These are phyloP conservation scores for Coracopsis vasa DNA, from an alignment of 2,113 vertebrate species.

Conservation along the genomic window DNA sequence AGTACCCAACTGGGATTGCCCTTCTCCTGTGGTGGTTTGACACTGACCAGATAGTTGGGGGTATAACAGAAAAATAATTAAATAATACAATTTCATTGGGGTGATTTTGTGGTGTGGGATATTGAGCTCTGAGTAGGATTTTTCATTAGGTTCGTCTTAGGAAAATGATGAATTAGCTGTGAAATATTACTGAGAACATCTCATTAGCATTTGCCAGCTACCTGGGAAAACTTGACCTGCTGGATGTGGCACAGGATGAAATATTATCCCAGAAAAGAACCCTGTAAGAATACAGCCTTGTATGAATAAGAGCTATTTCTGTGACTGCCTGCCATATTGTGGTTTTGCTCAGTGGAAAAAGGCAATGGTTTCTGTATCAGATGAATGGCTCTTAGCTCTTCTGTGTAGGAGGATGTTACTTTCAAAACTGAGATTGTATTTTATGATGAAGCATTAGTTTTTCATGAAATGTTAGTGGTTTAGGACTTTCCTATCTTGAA, in stretches of 20 bases:
- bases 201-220: not conserved
- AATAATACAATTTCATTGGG: rapidly evolving
- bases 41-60: not conserved
- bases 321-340: not conserved
- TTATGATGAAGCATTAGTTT: not conserved
- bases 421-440: not conserved
- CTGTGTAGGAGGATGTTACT: not conserved
- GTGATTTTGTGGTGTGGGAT: not conserved
- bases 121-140: not conserved
- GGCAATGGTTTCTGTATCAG: not conserved
- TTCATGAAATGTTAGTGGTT: not conserved
- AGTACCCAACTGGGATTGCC: not conserved
- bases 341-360: not conserved
- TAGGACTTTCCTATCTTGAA: not conserved
- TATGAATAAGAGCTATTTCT: not conserved
- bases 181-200: not conserved
- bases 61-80: not conserved
- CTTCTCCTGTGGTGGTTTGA: not conserved
- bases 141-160: not conserved
- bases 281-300: not conserved
- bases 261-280: not conserved
- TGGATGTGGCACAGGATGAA: not conserved
- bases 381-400: not conserved
- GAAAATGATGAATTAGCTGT: not conserved
- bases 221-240: not conserved